Evolutionary conservation across 2,888 invertebrate genomes (phyloP), one percentile per base, ranked within the genome.

Genomic region (Ochlodes sylvanus): DNA sequence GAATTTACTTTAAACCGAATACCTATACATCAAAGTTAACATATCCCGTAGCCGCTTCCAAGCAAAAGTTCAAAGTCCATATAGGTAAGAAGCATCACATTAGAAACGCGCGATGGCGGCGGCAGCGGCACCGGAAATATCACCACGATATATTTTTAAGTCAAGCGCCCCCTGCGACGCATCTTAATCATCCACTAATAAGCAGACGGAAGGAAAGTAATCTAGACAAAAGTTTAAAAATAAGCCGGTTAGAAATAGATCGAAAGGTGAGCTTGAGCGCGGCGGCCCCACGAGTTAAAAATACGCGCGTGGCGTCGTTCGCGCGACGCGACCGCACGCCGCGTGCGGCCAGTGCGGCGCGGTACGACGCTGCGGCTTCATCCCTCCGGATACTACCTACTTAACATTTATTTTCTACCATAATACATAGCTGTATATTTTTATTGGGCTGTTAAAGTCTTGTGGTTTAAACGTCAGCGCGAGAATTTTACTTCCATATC

Each of bases 171-270:
- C 93, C 92, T 90, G 92, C 92, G 92, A 89, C 86, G 92, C 91
- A 81, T 87, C 88, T 92, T 88, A 89, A 91, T 92, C 91, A 91
- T 90, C 88, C 89, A 86, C 90, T 92, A 92, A 92, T 92, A 90
- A 92, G 91, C 85, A 88, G 86, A 85, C 89, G 90, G 90, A 90
- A 91, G 91, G 88, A 90, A 90, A 90, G 91, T 89, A 85, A 92
- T 92, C 91, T 89, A 92, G 92, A 92, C 92, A 92, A 91, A 92
- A 89, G 91, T 92, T 89, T 92, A 92, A 88, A 90, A 90, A 89
- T 90, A 92, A 87, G 77, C 71, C 76, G 69, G 82, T 81, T 86
- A 85, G 83, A 83, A 93, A 92, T 92, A 92, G 90, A 90, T 83
- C 83, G 91, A 90, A 90, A 92, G 92, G 92, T 92, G 92, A 91